Evolutionary conservation across 2,888 invertebrate genomes (phyloP).

Genomic region (Agrochola circellaris): DNA sequence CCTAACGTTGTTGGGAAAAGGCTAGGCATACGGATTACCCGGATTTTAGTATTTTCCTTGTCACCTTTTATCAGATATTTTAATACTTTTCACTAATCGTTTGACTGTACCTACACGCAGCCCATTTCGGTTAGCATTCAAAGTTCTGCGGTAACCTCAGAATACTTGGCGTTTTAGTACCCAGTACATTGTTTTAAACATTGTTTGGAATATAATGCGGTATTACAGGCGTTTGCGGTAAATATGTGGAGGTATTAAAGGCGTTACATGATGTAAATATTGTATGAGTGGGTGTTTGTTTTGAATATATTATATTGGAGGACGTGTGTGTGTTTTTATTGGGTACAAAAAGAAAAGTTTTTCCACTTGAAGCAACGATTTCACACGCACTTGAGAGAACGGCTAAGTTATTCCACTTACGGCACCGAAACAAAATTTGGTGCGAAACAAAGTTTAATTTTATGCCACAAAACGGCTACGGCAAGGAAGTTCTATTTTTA

Average conservation of each 20-base stretch:
- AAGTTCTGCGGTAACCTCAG: constrained; percentile 4
- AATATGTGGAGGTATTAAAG: constrained; percentile 22
- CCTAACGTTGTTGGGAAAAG: too few relatives aligned
- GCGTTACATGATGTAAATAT: constrained; percentile 30
- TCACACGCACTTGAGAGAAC: not conserved
- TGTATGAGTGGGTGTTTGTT: constrained; percentile 22
- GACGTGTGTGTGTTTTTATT: not conserved
- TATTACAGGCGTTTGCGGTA: constrained; percentile 25
- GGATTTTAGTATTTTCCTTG: not conserved
- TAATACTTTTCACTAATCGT: not conserved
- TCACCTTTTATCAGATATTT: not conserved
- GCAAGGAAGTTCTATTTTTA: too few relatives aligned
- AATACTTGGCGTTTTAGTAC: constrained; percentile 19
- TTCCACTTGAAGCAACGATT: not conserved
- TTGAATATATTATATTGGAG: constrained; percentile 6
- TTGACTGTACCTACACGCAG: not conserved
- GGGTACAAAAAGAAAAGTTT: not conserved
- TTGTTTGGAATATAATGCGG: constrained; percentile 20
- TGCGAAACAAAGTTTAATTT: too few relatives aligned
- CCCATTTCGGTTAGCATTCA: not conserved
- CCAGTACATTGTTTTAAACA: constrained; percentile 21
- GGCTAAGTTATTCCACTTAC: too few relatives aligned
- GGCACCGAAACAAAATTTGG: too few relatives aligned
- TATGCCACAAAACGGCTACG: too few relatives aligned
- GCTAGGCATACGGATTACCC: too few relatives aligned